Percentiles rank a stretch among this genome's conserved stretches.
Evolutionary conservation across 2,888 invertebrate species (phyloP).

Genomic region (Platerodrilus igneus): DNA sequence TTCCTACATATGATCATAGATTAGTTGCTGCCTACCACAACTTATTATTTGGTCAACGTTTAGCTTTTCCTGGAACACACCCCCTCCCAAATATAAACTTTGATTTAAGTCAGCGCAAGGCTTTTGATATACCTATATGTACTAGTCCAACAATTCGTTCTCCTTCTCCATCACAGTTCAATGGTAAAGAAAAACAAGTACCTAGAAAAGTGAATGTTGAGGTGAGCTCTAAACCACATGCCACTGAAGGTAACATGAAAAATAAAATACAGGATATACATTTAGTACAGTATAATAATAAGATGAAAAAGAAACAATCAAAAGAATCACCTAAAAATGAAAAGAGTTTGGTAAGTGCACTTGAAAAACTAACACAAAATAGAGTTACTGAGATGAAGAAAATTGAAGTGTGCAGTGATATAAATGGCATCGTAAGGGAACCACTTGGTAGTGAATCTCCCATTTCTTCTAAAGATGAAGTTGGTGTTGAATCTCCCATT

Average conservation of each 20-base stretch:
- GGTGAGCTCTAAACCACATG: constrained; percentile 5
- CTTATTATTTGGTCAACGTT: constrained; percentile 36
- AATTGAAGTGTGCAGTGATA: constrained; percentile 13
- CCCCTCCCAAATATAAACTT: constrained; percentile 31
- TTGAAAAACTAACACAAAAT: constrained; percentile 44
- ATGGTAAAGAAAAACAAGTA: too few relatives aligned
- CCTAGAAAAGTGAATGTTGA: too few relatives aligned
- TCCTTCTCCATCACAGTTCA: constrained; percentile 4
- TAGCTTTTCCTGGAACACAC: constrained; percentile 35
- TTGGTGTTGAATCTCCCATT: neutral
- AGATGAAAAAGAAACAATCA: constrained; percentile 21
- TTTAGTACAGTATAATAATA: too few relatives aligned
- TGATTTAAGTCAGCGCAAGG: constrained; percentile 33
- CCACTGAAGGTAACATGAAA: too few relatives aligned
- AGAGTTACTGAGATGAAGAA: constrained; percentile 36
- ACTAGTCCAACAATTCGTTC: constrained; percentile 23
- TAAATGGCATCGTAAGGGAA: too few relatives aligned
- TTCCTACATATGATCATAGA: constrained; percentile 44
- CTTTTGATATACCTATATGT: constrained; percentile 32
- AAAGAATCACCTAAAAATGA: constrained; percentile 37
- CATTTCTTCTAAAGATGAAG: neutral
- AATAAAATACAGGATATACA: too few relatives aligned
- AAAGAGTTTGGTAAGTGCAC: constrained; percentile 43
- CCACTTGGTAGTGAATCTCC: neutral
- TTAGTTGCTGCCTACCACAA: constrained; percentile 45